These are phyloP conservation scores for Hydractinia echinata DNA, from an alignment of 30 jellyfish, hydroid and myxozoan genomes.

Conservation along the genomic window DNA sequence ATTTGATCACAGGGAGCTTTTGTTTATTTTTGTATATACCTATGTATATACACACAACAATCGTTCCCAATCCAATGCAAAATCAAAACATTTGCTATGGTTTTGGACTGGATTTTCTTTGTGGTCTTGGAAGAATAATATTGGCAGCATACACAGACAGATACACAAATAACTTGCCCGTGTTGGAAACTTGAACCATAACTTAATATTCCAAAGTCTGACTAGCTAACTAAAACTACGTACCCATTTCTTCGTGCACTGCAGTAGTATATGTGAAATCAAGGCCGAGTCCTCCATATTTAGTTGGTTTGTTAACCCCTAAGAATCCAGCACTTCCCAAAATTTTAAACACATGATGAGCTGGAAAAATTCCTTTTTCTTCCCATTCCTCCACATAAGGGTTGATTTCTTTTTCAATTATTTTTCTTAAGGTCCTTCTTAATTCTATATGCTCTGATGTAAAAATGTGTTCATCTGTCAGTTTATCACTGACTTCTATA, in stretches of 20 bases:
- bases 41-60: no score
- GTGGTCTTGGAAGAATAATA: no score
- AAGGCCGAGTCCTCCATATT: conserved; percentile 92
- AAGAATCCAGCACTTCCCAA: conserved; percentile 90
- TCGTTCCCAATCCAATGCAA: no score
- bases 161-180: no score
- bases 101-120: no score
- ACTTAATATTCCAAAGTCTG: no score
- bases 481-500: conserved; percentile 58
- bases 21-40: no score
- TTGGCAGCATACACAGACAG: no score
- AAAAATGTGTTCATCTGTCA: conserved; percentile 70
- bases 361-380: conserved; percentile 69
- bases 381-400: conserved; percentile 93
- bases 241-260: conserved; percentile 81
- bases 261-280: conserved; percentile 79
- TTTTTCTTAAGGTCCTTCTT: conserved; percentile 59
- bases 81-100: no score
- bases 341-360: conserved; percentile 73
- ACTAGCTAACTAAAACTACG: background rate
- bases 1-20: no score
- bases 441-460: conserved; percentile 61
- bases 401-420: conserved; percentile 73
- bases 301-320: conserved; percentile 83
- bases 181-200: no score